These are phyloP conservation scores for Heteromyza rotundicornis DNA, from an alignment of 2,888 invertebrate genomes.

Conservation along the genomic window DNA sequence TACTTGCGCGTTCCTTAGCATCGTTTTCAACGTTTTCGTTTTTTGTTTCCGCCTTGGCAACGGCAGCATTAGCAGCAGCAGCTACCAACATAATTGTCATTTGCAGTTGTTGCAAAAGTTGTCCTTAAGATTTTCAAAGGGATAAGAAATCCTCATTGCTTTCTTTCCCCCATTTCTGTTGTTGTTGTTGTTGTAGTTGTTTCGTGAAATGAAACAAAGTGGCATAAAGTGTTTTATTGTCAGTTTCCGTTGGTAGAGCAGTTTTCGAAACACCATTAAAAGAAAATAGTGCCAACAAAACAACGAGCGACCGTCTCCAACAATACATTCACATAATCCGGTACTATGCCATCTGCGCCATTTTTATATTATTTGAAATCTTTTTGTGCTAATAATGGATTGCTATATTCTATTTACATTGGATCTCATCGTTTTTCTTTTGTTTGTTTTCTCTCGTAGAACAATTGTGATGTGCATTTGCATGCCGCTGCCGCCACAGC, in stretches of 20 bases:
- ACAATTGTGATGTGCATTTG: slow-evolving; percentile 70
- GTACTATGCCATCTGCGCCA: background rate
- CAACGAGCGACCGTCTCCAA: background rate
- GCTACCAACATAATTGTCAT: background rate
- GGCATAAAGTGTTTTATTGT: background rate
- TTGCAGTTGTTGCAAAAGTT: background rate
- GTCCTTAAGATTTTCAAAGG: no score
- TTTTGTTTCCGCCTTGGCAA: background rate
- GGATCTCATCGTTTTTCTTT: slow-evolving; percentile 14
- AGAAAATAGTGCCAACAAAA: background rate
- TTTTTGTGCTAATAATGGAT: background rate
- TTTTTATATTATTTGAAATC: slow-evolving; percentile 6
- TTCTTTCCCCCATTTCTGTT: background rate
- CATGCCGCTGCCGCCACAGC: slow-evolving; percentile 66
- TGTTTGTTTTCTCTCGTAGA: slow-evolving; percentile 33
- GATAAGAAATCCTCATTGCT: background rate
- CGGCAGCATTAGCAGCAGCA: background rate
- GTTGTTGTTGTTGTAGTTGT: background rate
- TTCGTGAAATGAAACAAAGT: background rate
- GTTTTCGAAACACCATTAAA: no score
- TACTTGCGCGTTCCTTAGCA: slow-evolving; percentile 2
- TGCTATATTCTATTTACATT: slow-evolving; percentile 15
- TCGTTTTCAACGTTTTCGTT: background rate
- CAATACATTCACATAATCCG: background rate
- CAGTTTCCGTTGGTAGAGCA: background rate